phyloP scores from a whole-genome alignment of 2,113 vertebrate species.

The Vanacampus margaritifer region DNA sequence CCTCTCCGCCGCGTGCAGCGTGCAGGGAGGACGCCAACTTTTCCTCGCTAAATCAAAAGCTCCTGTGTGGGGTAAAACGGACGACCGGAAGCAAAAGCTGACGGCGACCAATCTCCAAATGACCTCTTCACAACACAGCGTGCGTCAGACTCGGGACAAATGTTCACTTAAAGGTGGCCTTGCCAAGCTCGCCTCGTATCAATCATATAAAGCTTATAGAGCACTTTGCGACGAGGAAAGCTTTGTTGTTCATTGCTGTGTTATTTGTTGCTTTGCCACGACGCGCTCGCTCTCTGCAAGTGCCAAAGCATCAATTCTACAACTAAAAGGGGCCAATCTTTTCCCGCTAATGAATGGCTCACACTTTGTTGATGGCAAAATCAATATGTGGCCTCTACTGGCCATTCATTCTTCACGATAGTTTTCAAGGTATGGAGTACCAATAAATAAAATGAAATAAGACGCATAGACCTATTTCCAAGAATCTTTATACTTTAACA shows the following conservation, averaged over 20 bases:
- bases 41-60: too few relatives aligned
- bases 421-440: slow-evolving; percentile 11
- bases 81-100: slow-evolving; percentile 49
- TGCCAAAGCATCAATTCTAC: slow-evolving; percentile 42
- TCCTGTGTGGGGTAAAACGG: slow-evolving; percentile 47
- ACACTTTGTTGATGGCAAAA: slow-evolving; percentile 53
- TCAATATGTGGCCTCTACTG: slow-evolving; percentile 38
- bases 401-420: slow-evolving; percentile 8
- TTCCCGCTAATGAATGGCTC: slow-evolving; percentile 14
- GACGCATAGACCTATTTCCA: too few relatives aligned
- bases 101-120: slow-evolving; percentile 60
- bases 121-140: slow-evolving; percentile 46
- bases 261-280: slow-evolving; percentile 21
- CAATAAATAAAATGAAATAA: slow-evolving; percentile 7
- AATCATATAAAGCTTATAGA: slow-evolving; percentile 43
- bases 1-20: too few relatives aligned
- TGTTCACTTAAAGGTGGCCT: slow-evolving; percentile 36
- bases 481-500: too few relatives aligned
- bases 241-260: slow-evolving; percentile 3
- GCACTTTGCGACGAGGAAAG: slow-evolving; percentile 34
- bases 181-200: slow-evolving; percentile 24
- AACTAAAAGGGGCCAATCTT: slow-evolving; percentile 29
- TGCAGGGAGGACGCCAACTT: too few relatives aligned
- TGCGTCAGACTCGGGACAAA: slow-evolving; percentile 41
- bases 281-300: background rate